These are phyloP conservation scores for Callorhinus ursinus DNA, from an alignment of 2,113 vertebrate species.

Conservation along the genomic window DNA sequence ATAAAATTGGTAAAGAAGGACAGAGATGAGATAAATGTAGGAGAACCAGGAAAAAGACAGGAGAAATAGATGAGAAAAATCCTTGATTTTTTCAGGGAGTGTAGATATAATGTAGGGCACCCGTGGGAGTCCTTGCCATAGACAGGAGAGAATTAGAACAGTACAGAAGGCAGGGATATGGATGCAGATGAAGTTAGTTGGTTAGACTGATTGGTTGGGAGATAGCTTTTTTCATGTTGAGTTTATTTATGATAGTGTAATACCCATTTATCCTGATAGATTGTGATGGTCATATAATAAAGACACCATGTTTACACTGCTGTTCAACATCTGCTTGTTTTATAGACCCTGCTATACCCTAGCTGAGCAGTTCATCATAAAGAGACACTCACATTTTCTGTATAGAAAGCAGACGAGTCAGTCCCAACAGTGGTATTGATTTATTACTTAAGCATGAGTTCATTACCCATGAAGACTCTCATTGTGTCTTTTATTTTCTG, in stretches of 20 bases:
- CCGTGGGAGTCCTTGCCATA: not conserved
- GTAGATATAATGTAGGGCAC: not conserved
- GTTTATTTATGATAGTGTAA: not conserved
- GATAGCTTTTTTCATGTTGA: not conserved
- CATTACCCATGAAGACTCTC: slow-evolving; percentile 43
- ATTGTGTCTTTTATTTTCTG: slow-evolving; percentile 7
- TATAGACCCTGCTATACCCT: not conserved
- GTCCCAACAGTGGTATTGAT: not conserved
- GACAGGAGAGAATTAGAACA: not conserved
- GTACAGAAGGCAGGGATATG: not conserved
- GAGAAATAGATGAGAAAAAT: not conserved
- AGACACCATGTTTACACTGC: not conserved
- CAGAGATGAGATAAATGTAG: not conserved
- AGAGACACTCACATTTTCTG: not conserved
- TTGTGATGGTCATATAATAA: not conserved
- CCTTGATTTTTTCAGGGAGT: not conserved
- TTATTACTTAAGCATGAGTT: slow-evolving; percentile 29
- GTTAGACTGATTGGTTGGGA: not conserved
- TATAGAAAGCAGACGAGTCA: not conserved
- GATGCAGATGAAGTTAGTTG: not conserved
- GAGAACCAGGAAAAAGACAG: not conserved
- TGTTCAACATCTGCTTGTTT: not conserved
- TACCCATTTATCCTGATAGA: not conserved
- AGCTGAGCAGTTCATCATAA: not conserved
- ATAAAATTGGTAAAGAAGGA: not conserved